Evolutionary conservation across 2,113 vertebrate species (phyloP), one percentile per base, ranked within the genome.

Genomic region (Crypturellus undulatus): DNA sequence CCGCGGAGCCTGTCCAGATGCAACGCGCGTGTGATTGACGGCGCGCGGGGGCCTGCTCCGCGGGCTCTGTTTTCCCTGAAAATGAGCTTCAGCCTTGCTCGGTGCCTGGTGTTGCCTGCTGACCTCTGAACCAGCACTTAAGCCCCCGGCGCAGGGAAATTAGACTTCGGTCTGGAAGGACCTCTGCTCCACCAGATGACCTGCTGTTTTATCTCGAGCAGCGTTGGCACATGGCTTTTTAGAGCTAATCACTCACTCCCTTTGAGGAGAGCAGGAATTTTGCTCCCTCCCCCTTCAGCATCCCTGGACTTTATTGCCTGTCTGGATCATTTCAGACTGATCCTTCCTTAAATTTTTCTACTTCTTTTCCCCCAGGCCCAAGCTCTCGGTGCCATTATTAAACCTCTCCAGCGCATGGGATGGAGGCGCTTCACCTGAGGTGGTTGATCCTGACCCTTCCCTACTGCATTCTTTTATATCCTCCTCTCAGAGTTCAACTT

Each of bases 141-240:
- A 94, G 87, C 36, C 87, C 83, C 94, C 47, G 69, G 62, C 91
- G 94, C 94, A 77, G 87, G 96, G 93, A 72, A 97, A 96, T 90
- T 93, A 96, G 84, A 63, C 86, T 84, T 82, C 68, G 92, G 69
- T 67, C 91, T 92, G 85, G 71, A 90, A 91, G 72, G 88, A 47
- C 80, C 88, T 75, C 87, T 72, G 81, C 79, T 90, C 79, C 93
- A 69, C 63, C 79, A 90, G 93, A 93, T 88, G 93, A 80, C 79
- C 93, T 96, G 95, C 87, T 94, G 30, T 95, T 97, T 96, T 90
- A 90, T 93, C 94, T 93, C 82, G 84, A 94, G 65, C 93, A 94
- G 88, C 19, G 0, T 14, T 94, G 93, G 97, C 92, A 92, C 95
- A 93, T 78, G 90, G 94, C 84, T 88, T 94, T 94, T 94, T 70